Conservation (phyloP, 2,797 vertebrate species). For the Mormyrops attenuatus region DNA sequence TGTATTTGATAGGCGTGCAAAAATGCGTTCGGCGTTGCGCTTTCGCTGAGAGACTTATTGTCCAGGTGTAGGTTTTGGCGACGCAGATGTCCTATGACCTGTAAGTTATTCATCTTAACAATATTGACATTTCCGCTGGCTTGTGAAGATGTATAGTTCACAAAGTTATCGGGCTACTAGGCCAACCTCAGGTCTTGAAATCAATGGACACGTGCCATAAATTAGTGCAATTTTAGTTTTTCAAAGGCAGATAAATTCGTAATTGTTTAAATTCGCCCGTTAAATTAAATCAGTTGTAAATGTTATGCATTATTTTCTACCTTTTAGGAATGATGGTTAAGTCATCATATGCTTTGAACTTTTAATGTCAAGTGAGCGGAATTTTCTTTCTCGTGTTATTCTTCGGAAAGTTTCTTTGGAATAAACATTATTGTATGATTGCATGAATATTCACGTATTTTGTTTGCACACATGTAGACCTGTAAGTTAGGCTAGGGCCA, state of each 20-base stretch:
- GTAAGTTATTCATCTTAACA: slow-evolving; percentile 12
- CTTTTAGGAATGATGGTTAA: background rate
- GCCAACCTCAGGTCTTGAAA: background rate
- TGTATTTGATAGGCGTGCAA: background rate
- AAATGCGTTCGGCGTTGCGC: background rate
- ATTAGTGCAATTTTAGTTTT: background rate
- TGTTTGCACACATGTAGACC: background rate
- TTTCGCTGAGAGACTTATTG: background rate
- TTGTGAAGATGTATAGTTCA: background rate
- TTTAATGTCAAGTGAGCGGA: background rate
- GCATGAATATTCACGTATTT: background rate
- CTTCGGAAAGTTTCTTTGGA: background rate
- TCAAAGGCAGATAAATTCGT: background rate
- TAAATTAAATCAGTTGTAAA: background rate
- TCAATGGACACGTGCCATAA: background rate
- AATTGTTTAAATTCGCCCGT: background rate
- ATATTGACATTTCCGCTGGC: background rate
- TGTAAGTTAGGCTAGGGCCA: background rate
- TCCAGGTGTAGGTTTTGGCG: background rate
- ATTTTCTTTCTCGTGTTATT: background rate
- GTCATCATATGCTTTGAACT: background rate
- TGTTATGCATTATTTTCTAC: background rate
- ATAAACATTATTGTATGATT: background rate
- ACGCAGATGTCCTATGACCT: background rate
- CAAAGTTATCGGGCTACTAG: background rate